Percentiles rank a stretch among this genome's conserved stretches.
phyloP scores from a whole-genome alignment of 2,113 vertebrate species.

The Poeciliopsis turrubarensis region DNA sequence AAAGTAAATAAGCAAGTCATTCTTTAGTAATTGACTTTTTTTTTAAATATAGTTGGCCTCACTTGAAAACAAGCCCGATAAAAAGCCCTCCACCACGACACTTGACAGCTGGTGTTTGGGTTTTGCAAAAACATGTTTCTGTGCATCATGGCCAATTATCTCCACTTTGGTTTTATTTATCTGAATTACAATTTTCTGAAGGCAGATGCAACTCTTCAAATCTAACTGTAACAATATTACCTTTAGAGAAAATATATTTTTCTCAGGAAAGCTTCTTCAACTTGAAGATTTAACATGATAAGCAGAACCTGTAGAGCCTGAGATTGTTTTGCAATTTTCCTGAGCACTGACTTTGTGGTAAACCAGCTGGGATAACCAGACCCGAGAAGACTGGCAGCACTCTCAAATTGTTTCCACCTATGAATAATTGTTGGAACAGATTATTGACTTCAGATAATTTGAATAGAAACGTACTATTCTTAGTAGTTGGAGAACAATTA shows the following conservation, averaged over 20 bases:
- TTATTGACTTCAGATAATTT: too few relatives aligned
- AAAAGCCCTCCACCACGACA: not conserved
- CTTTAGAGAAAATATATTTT: not conserved
- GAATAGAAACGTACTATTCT: too few relatives aligned
- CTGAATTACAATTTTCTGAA: too few relatives aligned
- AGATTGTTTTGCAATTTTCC: not conserved
- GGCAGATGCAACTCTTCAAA: not conserved
- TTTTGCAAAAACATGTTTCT: too few relatives aligned
- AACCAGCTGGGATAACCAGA: not conserved
- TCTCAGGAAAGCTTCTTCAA: not conserved
- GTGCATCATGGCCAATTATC: too few relatives aligned
- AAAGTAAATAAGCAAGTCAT: not conserved
- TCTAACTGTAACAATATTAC: not conserved
- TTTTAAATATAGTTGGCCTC: too few relatives aligned
- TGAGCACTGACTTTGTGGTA: not conserved
- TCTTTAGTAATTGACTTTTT: not conserved
- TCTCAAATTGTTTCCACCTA: too few relatives aligned
- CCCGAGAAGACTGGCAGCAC: not conserved
- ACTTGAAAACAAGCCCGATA: not conserved
- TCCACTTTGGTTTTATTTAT: too few relatives aligned
- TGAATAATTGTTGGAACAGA: too few relatives aligned
- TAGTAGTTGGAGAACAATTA: too few relatives aligned
- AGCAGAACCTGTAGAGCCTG: not conserved
- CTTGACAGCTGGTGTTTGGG: not conserved
- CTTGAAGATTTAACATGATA: not conserved